Base-by-base conservation (phyloP, 1,140 invertebrate genomes). In the Heliconius melpomene region DNA sequence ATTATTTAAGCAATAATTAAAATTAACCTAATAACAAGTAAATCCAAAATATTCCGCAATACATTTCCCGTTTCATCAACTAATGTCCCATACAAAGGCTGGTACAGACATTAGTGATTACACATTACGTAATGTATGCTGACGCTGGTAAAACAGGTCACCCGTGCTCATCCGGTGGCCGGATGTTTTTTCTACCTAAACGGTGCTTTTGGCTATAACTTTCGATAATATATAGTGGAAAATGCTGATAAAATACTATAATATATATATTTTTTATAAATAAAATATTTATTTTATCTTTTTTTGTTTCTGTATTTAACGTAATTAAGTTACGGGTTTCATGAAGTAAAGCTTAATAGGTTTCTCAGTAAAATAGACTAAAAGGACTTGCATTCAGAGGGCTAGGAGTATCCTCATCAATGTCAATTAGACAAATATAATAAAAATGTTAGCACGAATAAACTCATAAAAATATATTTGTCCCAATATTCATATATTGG, bases 81-180 rank as follows among this genome's bases (percentile, higher is more conserved):
- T 76, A 80, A 80, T 80, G 74, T 54, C 74, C 71, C 18, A 36
- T 54, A 54, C 79, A 80, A 80, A 80, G 79, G 79, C 74, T 66
- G 46, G 40, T 38, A 73, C 50, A 80, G 18, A 80, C 74, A 76
- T 80, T 77, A 80, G 79, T 80, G 79, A 80, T 80, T 80, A 80
- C 73, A 80, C 74, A 75, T 80, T 80, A 80, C 71, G 79, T 80
- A 80, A 81, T 75, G 76, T 81, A 76, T 38, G 76, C 76, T 81
- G 32, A 76, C 26, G 76, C 76, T 81, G 32, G 75, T 72, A 75
- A 81, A 82, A 77, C 78, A 82, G 81, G 81, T 82, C 81, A 82
- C 76, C 72, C 75, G 81, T 78, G 46, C 38, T 40, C 72, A 71
- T 82, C 60, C 78, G 74, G 78, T 82, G 75, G 60, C 75, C 75